Conservation (phyloP, 2,888 invertebrate species). For the Drosophila anomalata region DNA sequence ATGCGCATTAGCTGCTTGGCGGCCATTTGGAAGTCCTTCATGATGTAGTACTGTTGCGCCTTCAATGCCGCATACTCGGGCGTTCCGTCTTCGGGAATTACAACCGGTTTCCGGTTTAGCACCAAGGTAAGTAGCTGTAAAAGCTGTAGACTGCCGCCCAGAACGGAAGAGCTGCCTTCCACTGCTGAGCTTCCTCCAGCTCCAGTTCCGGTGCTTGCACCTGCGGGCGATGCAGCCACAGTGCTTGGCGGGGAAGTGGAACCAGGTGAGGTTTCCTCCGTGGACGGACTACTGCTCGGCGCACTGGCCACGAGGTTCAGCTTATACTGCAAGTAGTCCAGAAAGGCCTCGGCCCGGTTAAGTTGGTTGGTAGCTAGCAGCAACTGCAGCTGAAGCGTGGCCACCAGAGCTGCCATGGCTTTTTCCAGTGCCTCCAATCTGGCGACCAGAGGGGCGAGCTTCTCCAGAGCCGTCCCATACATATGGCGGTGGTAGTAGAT, state of each 20-base stretch:
- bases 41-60: constrained; percentile 84
- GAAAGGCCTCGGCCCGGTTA: constrained; percentile 80
- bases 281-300: constrained; percentile 52
- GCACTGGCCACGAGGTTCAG: constrained; percentile 68
- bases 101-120: constrained; percentile 78
- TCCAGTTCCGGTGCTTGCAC: background rate
- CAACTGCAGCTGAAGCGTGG: constrained; percentile 80
- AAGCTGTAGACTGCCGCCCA: constrained; percentile 73
- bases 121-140: constrained; percentile 80
- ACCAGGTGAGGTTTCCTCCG: constrained; percentile 8
- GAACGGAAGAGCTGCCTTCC: constrained; percentile 23
- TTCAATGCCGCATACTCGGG: constrained; percentile 81
- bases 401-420: constrained; percentile 74
- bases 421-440: constrained; percentile 80
- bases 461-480: constrained; percentile 80
- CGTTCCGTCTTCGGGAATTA: constrained; percentile 81
- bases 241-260: constrained; percentile 8
- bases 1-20: constrained; percentile 83
- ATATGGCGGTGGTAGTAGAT: constrained; percentile 82
- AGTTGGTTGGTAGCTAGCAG: constrained; percentile 82
- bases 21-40: constrained; percentile 84
- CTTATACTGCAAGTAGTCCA: constrained; percentile 80
- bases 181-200: constrained; percentile 5
- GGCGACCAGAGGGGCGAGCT: constrained; percentile 73
- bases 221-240: constrained; percentile 20